phyloP scores from a whole-genome alignment of 2,797 vertebrate species.

The Danio aesculapii region DNA sequence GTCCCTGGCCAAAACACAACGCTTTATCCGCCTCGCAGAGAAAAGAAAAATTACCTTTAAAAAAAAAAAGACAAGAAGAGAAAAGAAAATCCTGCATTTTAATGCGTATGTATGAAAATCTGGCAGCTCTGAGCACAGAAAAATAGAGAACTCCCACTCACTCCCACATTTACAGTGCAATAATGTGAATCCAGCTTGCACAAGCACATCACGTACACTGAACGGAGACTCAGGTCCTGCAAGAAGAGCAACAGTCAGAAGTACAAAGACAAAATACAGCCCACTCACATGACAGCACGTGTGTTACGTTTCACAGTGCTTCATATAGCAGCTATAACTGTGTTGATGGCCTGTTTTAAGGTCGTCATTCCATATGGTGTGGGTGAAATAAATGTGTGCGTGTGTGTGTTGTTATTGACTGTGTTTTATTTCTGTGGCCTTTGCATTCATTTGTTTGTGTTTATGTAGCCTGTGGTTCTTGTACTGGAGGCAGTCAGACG shows the following conservation, averaged over 20 bases:
- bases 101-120: conserved; percentile 57
- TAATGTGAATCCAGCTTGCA: conserved; percentile 70
- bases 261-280: conserved; percentile 50
- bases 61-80: conserved; percentile 1
- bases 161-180: conserved; percentile 67
- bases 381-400: conserved; percentile 17
- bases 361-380: conserved; percentile 53
- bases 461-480: conserved; percentile 20
- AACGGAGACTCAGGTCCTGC: conserved; percentile 49
- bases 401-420: conserved; percentile 27
- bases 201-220: conserved; percentile 66
- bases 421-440: conserved; percentile 30
- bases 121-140: conserved; percentile 60
- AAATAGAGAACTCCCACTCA: conserved; percentile 79
- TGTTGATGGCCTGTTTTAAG: conserved; percentile 57
- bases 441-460: conserved; percentile 20
- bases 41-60: conserved; percentile 62
- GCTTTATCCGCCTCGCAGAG: conserved; percentile 38
- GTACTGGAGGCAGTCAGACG: conserved; percentile 1
- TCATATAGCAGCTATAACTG: conserved; percentile 41
- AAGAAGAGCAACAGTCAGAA: conserved; percentile 53
- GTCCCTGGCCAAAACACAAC: conserved; percentile 51
- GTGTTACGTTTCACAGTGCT: conserved; percentile 38
- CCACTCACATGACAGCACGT: conserved; percentile 54
- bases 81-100: conserved; percentile 51